phyloP scores from a whole-genome alignment of 2,888 invertebrate genomes.

The Drosophila birchii region DNA sequence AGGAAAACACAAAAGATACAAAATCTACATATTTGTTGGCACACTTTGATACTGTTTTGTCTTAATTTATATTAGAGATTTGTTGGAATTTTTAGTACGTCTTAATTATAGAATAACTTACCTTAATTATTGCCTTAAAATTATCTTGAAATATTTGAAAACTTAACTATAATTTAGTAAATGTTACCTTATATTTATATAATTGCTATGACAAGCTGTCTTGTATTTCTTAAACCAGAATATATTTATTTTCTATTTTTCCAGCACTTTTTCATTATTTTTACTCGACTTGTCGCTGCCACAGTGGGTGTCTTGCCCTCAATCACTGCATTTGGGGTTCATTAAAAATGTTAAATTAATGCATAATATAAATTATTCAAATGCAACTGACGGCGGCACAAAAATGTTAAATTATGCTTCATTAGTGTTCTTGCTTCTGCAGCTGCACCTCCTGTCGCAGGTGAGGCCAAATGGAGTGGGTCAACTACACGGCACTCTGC shows the following conservation, averaged over 20 bases:
- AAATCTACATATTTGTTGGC: slow-evolving; percentile 81
- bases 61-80: neutral
- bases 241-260: neutral
- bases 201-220: neutral
- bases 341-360: slow-evolving; percentile 64
- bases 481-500: slow-evolving; percentile 47
- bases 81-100: neutral
- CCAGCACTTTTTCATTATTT: neutral
- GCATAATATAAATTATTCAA: slow-evolving; percentile 63
- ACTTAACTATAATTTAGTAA: neutral
- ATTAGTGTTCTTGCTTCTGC: slow-evolving; percentile 62
- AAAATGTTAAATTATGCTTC: slow-evolving; percentile 77
- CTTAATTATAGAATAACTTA: slow-evolving; percentile 13
- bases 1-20: slow-evolving; percentile 47
- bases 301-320: slow-evolving; percentile 24
- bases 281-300: neutral
- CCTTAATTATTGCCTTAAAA: slow-evolving; percentile 7
- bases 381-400: slow-evolving; percentile 47
- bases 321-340: slow-evolving; percentile 55
- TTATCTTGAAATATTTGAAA: slow-evolving; percentile 5
- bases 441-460: slow-evolving; percentile 5
- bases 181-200: neutral
- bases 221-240: neutral
- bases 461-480: slow-evolving; percentile 30
- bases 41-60: slow-evolving; percentile 67